Conservation (phyloP, 2,797 vertebrate genomes). For the Hipposideros larvatus region DNA sequence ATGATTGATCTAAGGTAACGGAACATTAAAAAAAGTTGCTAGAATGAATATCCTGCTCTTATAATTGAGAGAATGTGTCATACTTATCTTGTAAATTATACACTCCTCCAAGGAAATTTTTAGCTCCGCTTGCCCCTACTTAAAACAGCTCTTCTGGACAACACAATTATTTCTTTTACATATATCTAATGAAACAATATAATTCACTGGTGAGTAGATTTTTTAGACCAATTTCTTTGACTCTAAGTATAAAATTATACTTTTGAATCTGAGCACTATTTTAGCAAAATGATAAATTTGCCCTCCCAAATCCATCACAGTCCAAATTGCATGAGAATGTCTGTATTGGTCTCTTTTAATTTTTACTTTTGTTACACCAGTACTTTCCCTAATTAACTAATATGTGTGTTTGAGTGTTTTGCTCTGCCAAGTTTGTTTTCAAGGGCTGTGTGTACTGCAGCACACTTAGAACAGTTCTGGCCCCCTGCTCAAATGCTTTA, state of each 20-base stretch:
- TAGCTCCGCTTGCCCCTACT: not conserved
- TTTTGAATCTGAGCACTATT: slow-evolving; percentile 35
- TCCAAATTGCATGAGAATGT: not conserved
- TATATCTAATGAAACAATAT: not conserved
- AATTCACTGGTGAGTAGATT: not conserved
- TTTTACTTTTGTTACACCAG: slow-evolving; percentile 12
- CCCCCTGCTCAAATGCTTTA: not conserved
- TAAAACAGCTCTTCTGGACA: not conserved
- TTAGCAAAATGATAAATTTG: not conserved
- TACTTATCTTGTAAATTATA: not conserved
- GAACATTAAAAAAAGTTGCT: not conserved
- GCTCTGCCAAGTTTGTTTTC: slow-evolving; percentile 57
- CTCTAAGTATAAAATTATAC: not conserved
- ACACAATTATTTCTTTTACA: not conserved
- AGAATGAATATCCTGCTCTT: not conserved
- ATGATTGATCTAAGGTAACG: not conserved
- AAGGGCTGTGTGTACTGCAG: not conserved
- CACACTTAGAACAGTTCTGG: not conserved
- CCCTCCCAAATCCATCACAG: not conserved
- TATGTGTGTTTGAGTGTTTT: slow-evolving; percentile 24
- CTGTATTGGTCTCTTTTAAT: not conserved
- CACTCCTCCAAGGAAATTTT: not conserved
- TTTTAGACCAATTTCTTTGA: not conserved
- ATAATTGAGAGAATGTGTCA: not conserved
- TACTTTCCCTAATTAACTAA: slow-evolving; percentile 44